These are phyloP conservation scores for Echeneis naucrates DNA, from an alignment of 2,797 vertebrate species.

Conservation along the genomic window DNA sequence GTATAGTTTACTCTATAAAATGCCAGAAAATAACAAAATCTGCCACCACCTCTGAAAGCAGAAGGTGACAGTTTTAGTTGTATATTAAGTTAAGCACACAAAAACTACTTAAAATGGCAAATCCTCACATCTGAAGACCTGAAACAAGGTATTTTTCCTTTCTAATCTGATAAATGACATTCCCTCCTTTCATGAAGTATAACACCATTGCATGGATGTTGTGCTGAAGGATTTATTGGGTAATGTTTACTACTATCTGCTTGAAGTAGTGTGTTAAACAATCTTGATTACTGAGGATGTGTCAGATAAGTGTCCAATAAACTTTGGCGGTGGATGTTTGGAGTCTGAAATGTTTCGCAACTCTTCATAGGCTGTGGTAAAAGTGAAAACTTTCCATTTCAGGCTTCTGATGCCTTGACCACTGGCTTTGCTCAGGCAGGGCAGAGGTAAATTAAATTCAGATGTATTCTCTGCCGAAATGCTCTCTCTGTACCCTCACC, in stretches of 20 bases:
- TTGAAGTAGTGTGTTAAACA: not conserved
- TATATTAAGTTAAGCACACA: not conserved
- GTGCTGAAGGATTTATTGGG: not conserved
- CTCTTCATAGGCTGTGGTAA: constrained; percentile 14
- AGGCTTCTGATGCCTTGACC: constrained; percentile 1
- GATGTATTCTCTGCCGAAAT: not conserved
- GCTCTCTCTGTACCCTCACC: not conserved
- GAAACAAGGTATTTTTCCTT: not conserved
- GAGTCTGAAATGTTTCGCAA: constrained; percentile 13
- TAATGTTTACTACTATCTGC: not conserved
- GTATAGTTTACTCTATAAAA: too few relatives aligned
- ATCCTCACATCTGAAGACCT: not conserved
- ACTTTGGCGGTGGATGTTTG: not conserved
- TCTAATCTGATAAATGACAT: not conserved
- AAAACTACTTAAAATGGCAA: not conserved
- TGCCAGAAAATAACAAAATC: not conserved
- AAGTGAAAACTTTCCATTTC: constrained; percentile 1
- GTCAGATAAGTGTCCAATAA: not conserved
- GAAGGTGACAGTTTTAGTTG: not conserved
- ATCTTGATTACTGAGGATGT: not conserved
- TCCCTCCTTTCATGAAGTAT: not conserved
- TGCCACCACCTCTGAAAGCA: not conserved
- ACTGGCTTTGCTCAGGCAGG: not conserved
- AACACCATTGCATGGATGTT: too few relatives aligned
- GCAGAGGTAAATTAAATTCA: not conserved